phyloP scores from a whole-genome alignment of 2,888 invertebrate species.

The Drosophila nr. fundita region DNA sequence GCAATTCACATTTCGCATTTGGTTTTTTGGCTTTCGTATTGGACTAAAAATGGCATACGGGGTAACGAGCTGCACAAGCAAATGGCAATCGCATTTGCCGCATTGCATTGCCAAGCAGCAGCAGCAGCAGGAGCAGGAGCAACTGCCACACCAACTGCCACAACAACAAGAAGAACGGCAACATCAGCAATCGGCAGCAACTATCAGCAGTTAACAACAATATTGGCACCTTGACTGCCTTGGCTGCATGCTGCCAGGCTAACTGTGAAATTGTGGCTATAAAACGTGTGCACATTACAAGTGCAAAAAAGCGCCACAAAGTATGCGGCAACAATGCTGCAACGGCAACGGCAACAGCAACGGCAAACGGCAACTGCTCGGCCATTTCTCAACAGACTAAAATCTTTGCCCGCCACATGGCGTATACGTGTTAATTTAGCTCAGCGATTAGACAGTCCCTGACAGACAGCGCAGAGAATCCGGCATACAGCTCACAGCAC shows the following conservation, averaged over 20 bases:
- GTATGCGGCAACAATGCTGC: conserved; percentile 49
- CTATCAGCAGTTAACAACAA: conserved; percentile 81
- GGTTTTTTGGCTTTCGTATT: conserved; percentile 41
- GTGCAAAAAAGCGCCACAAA: conserved; percentile 57
- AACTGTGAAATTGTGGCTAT: conserved; percentile 77
- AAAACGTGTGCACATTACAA: conserved; percentile 75
- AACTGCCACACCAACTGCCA: conserved; percentile 10
- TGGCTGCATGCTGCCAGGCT: conserved; percentile 58
- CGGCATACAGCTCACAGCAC: background rate
- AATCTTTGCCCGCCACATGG: conserved; percentile 70
- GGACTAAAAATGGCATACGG: conserved; percentile 62
- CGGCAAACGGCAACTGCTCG: conserved; percentile 34
- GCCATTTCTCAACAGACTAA: conserved; percentile 43
- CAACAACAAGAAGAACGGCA: conserved; percentile 25
- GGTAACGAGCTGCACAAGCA: conserved; percentile 53
- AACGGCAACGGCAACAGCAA: conserved; percentile 22
- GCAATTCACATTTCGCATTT: conserved; percentile 34
- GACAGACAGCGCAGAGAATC: conserved; percentile 16
- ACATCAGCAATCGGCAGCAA: conserved; percentile 59
- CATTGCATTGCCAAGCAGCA: conserved; percentile 63
- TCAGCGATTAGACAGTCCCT: conserved; percentile 67
- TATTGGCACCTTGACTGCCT: conserved; percentile 75
- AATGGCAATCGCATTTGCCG: conserved; percentile 70
- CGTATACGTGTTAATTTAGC: conserved; percentile 77
- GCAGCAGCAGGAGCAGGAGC: conserved; percentile 23